Percentiles rank a stretch among this genome's conserved stretches.
phyloP scores from a whole-genome alignment of 2,113 vertebrate species.

The Conger conger region DNA sequence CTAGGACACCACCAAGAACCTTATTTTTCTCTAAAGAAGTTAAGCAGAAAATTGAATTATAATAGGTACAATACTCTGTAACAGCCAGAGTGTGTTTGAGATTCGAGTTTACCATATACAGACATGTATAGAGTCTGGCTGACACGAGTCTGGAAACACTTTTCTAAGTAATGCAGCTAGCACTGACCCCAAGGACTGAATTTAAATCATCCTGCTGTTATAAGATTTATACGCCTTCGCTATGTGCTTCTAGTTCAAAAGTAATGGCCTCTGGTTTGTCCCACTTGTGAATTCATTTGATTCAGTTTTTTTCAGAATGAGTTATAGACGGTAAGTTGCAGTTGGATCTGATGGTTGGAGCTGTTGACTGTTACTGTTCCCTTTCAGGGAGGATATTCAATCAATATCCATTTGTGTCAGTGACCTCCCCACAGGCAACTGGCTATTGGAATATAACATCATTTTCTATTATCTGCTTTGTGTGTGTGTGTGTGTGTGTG shows the following conservation, averaged over 20 bases:
- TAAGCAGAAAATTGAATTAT: no score
- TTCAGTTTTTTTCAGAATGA: neutral
- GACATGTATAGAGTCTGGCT: neutral
- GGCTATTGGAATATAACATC: neutral
- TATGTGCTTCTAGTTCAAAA: neutral
- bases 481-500: neutral
- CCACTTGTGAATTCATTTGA: neutral
- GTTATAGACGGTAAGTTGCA: neutral
- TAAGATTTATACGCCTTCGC: neutral
- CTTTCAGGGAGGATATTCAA: slow-evolving; percentile 1
- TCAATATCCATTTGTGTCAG: slow-evolving; percentile 28
- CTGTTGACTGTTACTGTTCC: neutral
- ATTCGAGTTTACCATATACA: no score
- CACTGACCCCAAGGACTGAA: neutral
- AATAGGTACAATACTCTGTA: no score
- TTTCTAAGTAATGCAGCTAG: neutral
- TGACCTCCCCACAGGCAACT: slow-evolving; percentile 14
- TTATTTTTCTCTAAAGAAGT: no score
- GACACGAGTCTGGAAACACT: neutral
- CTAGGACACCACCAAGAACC: no score
- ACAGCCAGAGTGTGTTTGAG: no score
- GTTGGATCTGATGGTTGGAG: neutral
- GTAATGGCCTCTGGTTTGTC: neutral
- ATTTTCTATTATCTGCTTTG: neutral
- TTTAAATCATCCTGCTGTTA: neutral